Conservation (phyloP, 2,113 vertebrate genomes). For the Conger conger region DNA sequence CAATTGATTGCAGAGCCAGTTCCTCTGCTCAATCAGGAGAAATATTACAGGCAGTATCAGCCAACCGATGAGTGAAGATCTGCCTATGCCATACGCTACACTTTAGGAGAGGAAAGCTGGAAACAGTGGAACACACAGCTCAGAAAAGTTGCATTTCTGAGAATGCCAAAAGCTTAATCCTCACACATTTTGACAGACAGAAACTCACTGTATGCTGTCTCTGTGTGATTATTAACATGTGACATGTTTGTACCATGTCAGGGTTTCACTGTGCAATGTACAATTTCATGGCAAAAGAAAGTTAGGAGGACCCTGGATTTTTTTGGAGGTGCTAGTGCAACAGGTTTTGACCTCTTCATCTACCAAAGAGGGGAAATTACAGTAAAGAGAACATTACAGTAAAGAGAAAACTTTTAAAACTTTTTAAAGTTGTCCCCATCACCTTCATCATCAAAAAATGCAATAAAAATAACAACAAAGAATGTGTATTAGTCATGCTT, state of each 20-base stretch:
- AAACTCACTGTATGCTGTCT: background rate
- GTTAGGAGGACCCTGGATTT: background rate
- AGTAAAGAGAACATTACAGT: background rate
- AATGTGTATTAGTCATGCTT: background rate
- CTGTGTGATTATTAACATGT: background rate
- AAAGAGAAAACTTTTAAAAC: too few species aligned
- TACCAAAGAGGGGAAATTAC: background rate
- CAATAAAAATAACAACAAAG: background rate
- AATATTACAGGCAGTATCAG: background rate
- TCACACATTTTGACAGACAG: background rate
- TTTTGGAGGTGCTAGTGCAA: background rate
- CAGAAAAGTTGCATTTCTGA: background rate
- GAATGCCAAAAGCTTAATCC: background rate
- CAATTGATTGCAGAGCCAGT: background rate
- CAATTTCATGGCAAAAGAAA: background rate
- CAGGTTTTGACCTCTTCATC: background rate
- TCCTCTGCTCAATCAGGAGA: background rate
- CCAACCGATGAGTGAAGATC: background rate
- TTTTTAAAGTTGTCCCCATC: background rate
- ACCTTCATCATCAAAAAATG: background rate
- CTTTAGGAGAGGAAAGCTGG: background rate
- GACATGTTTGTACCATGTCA: background rate
- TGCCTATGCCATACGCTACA: background rate
- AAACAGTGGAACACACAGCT: background rate
- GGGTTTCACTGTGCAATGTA: background rate